A percentile compares a stretch with the other conserved stretches of the same genome.
Conservation (phyloP, 2,888 invertebrate species). For the Pyrrhosoma nymphula region DNA sequence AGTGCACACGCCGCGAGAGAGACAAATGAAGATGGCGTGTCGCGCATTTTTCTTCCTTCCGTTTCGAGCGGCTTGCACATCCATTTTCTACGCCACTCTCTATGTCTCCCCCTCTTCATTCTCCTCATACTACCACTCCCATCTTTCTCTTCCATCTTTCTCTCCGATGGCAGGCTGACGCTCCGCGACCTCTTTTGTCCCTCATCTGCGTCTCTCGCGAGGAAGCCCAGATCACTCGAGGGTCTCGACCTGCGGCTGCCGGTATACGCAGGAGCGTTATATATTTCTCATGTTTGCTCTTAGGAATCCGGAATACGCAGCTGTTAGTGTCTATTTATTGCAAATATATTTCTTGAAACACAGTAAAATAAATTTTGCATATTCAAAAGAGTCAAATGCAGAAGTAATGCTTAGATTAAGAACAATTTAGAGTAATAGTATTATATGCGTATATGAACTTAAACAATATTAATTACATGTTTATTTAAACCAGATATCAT, state of each 20-base stretch:
- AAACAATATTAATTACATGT: too few species aligned
- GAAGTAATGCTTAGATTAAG: too few species aligned
- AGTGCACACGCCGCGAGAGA: background rate
- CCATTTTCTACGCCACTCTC: background rate
- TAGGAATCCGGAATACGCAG: too few species aligned
- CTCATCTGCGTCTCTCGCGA: background rate
- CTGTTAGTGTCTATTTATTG: too few species aligned
- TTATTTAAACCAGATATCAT: too few species aligned
- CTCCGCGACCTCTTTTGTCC: background rate
- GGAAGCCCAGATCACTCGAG: background rate
- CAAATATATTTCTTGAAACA: too few species aligned
- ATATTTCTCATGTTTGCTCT: background rate
- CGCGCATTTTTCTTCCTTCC: background rate
- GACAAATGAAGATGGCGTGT: constrained; percentile 38
- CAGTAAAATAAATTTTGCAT: too few species aligned
- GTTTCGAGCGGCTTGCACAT: background rate
- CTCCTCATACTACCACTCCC: background rate
- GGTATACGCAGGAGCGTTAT: background rate
- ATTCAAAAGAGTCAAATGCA: too few species aligned
- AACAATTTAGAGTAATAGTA: too few species aligned
- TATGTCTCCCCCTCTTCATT: background rate
- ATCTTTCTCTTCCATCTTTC: background rate
- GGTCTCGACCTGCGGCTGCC: background rate
- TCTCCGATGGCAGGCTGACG: background rate
- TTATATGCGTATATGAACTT: too few species aligned